Percentiles rank a stretch among this genome's conserved stretches.
phyloP scores from a whole-genome alignment of 64 coral and sea anemone genomes.

The Exaiptasia diaphana region DNA sequence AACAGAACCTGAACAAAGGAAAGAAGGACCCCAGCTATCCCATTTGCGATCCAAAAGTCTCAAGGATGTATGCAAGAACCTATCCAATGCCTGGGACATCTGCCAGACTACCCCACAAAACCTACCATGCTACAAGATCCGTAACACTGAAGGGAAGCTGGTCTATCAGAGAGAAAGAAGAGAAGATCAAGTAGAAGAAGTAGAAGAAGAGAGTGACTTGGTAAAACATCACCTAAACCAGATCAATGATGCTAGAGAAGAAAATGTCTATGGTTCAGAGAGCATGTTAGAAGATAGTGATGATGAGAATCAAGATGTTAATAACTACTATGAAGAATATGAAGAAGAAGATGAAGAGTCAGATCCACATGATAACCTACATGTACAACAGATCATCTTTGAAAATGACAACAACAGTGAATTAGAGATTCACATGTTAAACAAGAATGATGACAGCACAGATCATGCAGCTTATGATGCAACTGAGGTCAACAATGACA shows the following conservation, averaged over 20 bases:
- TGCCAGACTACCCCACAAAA: slow-evolving; percentile 8
- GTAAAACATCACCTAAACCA: background rate
- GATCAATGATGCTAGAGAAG: background rate
- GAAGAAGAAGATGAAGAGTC: no score
- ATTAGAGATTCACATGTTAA: no score
- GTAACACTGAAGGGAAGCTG: slow-evolving; percentile 1
- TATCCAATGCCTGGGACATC: background rate
- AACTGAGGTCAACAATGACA: no score
- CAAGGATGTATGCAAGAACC: background rate
- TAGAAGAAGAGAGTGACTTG: background rate
- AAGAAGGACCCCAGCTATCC: background rate
- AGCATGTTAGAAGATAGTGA: no score
- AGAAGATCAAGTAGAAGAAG: background rate
- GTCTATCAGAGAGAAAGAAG: background rate
- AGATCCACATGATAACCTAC: no score
- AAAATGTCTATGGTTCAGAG: background rate
- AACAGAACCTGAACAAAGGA: background rate
- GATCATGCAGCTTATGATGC: no score
- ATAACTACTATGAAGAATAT: no score
- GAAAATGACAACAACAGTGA: no score
- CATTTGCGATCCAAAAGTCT: background rate
- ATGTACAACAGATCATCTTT: no score
- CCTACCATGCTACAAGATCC: background rate
- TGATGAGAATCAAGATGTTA: no score
- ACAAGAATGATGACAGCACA: no score